Conservation (phyloP, 2,113 vertebrate genomes). For the Microcebus murinus region DNA sequence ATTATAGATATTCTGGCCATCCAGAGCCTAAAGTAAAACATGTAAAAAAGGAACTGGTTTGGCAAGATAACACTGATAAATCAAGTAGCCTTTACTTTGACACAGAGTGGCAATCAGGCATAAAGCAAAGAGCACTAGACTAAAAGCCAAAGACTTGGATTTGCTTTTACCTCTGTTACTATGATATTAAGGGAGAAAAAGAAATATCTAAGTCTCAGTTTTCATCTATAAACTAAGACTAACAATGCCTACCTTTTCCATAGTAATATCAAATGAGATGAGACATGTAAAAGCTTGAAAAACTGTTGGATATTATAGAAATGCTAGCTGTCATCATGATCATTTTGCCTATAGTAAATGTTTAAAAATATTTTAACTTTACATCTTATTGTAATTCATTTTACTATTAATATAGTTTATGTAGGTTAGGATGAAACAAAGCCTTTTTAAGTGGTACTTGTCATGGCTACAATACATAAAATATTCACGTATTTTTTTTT, state of each 20-base stretch:
- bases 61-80: conserved; percentile 46
- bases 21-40: conserved; percentile 87
- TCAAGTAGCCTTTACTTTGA: conserved; percentile 11
- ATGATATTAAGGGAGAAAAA: conserved; percentile 19
- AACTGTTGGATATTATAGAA: background rate
- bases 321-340: background rate
- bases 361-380: conserved; percentile 48
- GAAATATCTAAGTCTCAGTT: conserved; percentile 2
- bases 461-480: conserved; percentile 1
- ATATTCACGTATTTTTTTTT: background rate
- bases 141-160: conserved; percentile 4
- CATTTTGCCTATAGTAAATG: conserved; percentile 2
- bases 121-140: conserved; percentile 30
- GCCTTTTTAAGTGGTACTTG: background rate
- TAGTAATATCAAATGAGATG: background rate
- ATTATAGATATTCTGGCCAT: conserved; percentile 90
- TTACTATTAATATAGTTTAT: background rate
- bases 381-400: conserved; percentile 36
- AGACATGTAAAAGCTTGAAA: background rate
- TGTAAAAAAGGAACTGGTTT: conserved; percentile 58
- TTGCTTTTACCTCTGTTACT: background rate
- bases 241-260: background rate
- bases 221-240: conserved; percentile 15
- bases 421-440: conserved; percentile 41
- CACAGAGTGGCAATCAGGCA: background rate